Conservation (phyloP, 2,888 invertebrate genomes). For the Coleophora deauratella region DNA sequence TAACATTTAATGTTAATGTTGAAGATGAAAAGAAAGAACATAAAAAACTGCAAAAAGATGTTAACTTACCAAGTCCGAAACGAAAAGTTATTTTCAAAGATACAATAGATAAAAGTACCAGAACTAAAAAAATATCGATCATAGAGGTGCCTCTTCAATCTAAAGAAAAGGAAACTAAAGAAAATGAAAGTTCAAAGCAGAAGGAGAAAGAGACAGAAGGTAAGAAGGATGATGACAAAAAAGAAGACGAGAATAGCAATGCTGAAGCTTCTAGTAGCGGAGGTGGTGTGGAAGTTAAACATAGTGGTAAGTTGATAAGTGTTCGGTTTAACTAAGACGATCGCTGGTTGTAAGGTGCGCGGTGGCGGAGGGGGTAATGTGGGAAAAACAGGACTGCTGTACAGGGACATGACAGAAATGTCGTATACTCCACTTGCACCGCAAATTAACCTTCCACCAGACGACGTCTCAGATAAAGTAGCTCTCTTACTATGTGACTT, state of each 20-base stretch:
- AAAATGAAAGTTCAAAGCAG: constrained; percentile 4
- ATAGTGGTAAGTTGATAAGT: constrained; percentile 29
- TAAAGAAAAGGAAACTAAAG: constrained; percentile 10
- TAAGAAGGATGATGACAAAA: constrained; percentile 14
- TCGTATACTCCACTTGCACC: no score
- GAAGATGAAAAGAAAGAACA: constrained; percentile 1
- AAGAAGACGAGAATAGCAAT: constrained; percentile 10
- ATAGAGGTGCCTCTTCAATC: constrained; percentile 12
- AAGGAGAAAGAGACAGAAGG: constrained; percentile 15
- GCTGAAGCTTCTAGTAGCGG: constrained; percentile 16
- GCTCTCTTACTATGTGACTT: no score
- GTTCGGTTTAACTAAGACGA: not conserved
- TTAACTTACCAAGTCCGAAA: no score
- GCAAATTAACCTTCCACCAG: no score
- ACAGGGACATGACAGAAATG: no score
- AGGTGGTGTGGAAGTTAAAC: constrained; percentile 13
- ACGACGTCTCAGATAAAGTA: no score
- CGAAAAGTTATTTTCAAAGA: no score
- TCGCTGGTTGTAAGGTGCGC: no score
- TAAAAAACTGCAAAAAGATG: not conserved
- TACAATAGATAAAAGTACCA: constrained; percentile 4
- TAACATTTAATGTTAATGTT: constrained; percentile 2
- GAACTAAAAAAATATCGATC: constrained; percentile 1
- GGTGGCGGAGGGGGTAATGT: no score
- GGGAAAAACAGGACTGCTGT: no score